Evolutionary conservation across 2,113 vertebrate genomes (phyloP).

Genomic region (zebrafish (Danio rerio)): GRCz12tu NC_133195.1:53405501-53406000

Average conservation of each 20-base stretch:
- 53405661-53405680: constrained; percentile 99
- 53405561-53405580: no score
- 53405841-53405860: no score
- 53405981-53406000: no score
- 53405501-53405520: no score
- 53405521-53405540: no score
- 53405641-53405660: constrained; percentile 96
- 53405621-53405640: constrained; percentile 96
- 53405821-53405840: neutral
- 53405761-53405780: neutral
- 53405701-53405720: constrained; percentile 98
- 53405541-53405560: neutral
- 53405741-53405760: neutral
- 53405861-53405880: neutral
- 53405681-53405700: constrained; percentile 97
- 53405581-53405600: no score
- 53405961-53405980: no score
- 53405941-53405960: no score
- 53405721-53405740: constrained; percentile 96
- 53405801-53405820: neutral
- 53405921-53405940: no score
- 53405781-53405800: neutral
- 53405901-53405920: no score
- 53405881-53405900: neutral
- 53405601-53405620: constrained; percentile 67